Percentiles rank a stretch among this genome's conserved stretches.
Conservation (phyloP, 2,113 vertebrate species). For the Noctilio leporinus region DNA sequence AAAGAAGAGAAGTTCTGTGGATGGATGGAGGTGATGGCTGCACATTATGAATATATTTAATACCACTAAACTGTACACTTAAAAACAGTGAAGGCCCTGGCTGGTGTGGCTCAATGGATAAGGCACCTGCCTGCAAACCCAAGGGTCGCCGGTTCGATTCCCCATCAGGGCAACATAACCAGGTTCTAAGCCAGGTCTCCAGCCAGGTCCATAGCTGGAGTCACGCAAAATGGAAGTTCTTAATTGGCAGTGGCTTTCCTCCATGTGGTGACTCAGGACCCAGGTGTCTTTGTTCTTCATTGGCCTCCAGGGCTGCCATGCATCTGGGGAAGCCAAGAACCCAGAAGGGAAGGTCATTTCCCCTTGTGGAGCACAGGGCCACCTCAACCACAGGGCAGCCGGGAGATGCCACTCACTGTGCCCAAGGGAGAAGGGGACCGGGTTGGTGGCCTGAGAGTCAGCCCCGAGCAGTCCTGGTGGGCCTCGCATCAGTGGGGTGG, state of each 20-base stretch:
- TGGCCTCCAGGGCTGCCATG: neutral
- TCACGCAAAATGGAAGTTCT: neutral
- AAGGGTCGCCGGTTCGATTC: no score
- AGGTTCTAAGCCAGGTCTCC: no score
- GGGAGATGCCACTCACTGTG: neutral
- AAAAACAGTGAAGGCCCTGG: neutral
- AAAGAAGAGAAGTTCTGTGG: no score
- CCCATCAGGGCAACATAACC: no score
- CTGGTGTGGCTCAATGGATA: no score
- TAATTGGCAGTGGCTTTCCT: neutral
- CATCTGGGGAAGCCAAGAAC: neutral
- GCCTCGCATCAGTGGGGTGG: neutral
- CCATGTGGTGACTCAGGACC: neutral
- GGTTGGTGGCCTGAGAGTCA: rapidly evolving
- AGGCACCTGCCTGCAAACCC: no score
- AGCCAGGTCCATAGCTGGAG: no score
- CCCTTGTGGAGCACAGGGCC: rapidly evolving
- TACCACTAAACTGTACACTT: neutral
- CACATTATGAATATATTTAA: rapidly evolving
- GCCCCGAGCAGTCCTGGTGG: neutral
- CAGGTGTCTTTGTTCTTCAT: neutral
- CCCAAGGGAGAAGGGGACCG: rapidly evolving
- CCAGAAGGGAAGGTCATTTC: neutral
- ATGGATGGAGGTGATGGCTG: neutral
- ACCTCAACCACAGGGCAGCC: neutral